A percentile compares a stretch with the other conserved stretches of the same genome.
These are phyloP conservation scores for Micrasema longulum DNA, from an alignment of 1,140 invertebrate species.

Conservation along the genomic window DNA sequence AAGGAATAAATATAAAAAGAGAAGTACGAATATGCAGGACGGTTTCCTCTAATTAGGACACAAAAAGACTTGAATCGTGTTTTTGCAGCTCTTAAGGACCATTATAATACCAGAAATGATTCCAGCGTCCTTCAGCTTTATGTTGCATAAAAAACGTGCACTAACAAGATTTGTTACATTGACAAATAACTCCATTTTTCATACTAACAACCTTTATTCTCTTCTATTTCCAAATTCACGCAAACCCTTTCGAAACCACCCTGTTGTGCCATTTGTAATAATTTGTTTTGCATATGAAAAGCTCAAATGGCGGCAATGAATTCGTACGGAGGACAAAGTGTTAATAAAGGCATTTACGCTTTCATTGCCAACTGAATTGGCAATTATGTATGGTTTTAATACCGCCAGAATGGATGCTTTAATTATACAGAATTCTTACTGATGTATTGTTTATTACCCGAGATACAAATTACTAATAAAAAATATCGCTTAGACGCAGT, in stretches of 20 bases:
- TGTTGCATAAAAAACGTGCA: constrained; percentile 23
- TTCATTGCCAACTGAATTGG: constrained; percentile 26
- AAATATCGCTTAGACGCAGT: no score
- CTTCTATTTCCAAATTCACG: constrained; percentile 4
- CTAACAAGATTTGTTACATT: constrained; percentile 51
- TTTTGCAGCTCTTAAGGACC: no score
- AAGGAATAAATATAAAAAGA: no score
- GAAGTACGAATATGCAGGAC: no score
- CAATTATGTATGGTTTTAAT: constrained; percentile 31
- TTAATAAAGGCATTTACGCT: constrained; percentile 29
- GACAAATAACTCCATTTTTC: constrained; percentile 50
- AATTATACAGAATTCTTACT: no score
- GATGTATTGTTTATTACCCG: no score
- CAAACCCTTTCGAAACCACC: constrained; percentile 2
- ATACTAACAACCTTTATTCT: constrained; percentile 32
- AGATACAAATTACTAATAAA: background rate
- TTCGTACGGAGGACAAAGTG: background rate
- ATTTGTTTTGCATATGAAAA: constrained; percentile 49
- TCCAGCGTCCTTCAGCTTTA: background rate
- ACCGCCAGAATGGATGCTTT: background rate
- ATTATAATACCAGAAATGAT: background rate
- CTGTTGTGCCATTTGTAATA: constrained; percentile 24
- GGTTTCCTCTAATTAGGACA: no score
- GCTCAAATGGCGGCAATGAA: constrained; percentile 8
- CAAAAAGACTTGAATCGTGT: no score